Conservation (phyloP, 2,113 vertebrate species). For the Ifrita kowaldi region DNA sequence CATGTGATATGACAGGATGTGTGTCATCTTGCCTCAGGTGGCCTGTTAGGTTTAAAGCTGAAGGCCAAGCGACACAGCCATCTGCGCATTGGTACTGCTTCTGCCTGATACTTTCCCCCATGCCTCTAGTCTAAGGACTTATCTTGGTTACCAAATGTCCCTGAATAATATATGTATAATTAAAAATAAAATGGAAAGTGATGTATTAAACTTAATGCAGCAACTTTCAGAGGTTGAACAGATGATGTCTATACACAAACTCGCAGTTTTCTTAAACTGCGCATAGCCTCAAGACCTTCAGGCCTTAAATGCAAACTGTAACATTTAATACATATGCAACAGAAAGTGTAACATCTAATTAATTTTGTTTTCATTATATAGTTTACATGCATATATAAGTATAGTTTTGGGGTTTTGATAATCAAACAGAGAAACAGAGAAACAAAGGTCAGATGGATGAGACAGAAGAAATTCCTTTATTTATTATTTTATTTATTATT, state of each 20-base stretch:
- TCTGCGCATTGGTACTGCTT: not conserved
- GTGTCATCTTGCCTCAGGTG: not conserved
- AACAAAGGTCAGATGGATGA: not conserved
- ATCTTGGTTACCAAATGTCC: not conserved
- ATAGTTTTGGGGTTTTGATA: not conserved
- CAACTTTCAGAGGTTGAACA: not conserved
- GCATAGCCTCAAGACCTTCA: not conserved
- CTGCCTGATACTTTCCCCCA: not conserved
- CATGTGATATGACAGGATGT: not conserved
- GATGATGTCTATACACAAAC: not conserved
- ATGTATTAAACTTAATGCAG: not conserved
- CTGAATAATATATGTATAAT: not conserved
- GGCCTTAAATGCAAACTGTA: not conserved
- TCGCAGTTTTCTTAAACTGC: rapidly evolving
- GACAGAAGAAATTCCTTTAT: not conserved
- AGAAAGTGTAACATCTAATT: not conserved
- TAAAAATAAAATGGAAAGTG: not conserved
- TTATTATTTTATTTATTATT: not conserved
- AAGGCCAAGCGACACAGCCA: slow-evolving; percentile 1
- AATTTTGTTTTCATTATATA: not conserved
- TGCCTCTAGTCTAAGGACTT: not conserved
- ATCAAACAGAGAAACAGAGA: not conserved
- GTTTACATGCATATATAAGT: not conserved
- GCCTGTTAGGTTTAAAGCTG: slow-evolving; percentile 2
- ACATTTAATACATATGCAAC: not conserved